Evolutionary conservation across 2,888 invertebrate genomes (phyloP), one percentile per base, ranked within the genome.

Genomic region (Nomada ferruginata): DNA sequence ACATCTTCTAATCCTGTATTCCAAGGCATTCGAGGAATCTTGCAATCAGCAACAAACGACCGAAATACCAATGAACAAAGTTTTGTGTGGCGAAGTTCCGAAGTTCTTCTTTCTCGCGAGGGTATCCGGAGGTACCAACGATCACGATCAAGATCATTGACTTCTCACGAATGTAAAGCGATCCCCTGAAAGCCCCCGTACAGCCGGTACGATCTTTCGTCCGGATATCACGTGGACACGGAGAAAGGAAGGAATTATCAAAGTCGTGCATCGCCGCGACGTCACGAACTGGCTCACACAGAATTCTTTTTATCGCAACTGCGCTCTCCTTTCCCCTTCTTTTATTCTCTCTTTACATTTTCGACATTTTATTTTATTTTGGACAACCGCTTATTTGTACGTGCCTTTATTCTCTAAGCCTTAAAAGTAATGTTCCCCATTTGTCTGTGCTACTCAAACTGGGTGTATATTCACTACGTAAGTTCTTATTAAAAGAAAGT

Each of bases 101-200:
- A 47, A 52, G 29, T 76, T 55, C 68, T 66, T 78, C 77, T 76
- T 63, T 60, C 57, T 26, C 68, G 47, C 63, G 73, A 71, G 42
- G 83, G 71, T 53, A 52, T 74, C 74, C 78, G 71, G 73, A 82
- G 83, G 80, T 76, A 84, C 72, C 65, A 59, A 69, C 83, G 89
- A 90, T 91, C 91, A 90, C 89, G 91, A 91, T 91, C 91, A 88
- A 88, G 91, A 91, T 91, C 91, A 90, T 91, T 88, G 91, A 90
- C 91, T 91, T 87, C 88, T 88, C 88, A 85, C 91, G 89, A 89
- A 89, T 87, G 90, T 88, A 90, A 90, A 85, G 83, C 89, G 88
- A 89, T 89, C 85, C 82, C 79, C 74, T 72, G 81, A 75, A 80
- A 83, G 86, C 72, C 82, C 50, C 79, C 78, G 82, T 79, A 57